These are phyloP conservation scores for Stictocephala bisonia DNA, from an alignment of 2,888 invertebrate genomes.

Conservation along the genomic window DNA sequence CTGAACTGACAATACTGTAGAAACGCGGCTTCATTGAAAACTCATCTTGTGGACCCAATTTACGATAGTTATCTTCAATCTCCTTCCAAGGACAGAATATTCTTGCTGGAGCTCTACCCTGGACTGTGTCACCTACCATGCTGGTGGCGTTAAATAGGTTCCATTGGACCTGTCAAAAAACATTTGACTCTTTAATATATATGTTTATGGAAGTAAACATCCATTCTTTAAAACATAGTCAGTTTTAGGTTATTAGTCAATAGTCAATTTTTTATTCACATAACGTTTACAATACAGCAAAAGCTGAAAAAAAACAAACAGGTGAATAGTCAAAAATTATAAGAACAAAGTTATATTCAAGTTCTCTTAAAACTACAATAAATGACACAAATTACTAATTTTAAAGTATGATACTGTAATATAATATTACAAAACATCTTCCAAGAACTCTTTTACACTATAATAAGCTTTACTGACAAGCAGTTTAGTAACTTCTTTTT, in stretches of 20 bases:
- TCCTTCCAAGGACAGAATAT: constrained; percentile 79
- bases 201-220: background rate
- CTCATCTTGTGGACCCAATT: constrained; percentile 71
- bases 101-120: constrained; percentile 70
- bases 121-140: constrained; percentile 71
- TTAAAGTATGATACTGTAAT: too few relatives aligned
- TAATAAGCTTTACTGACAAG: too few relatives aligned
- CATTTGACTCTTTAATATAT: background rate
- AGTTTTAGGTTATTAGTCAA: background rate
- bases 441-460: too few relatives aligned
- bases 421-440: too few relatives aligned
- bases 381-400: too few relatives aligned
- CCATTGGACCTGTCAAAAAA: constrained; percentile 74
- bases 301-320: too few relatives aligned
- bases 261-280: too few relatives aligned
- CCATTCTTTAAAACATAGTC: background rate
- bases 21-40: constrained; percentile 88
- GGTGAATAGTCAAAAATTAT: too few relatives aligned
- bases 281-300: too few relatives aligned
- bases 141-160: constrained; percentile 79
- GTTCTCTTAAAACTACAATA: too few relatives aligned
- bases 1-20: constrained; percentile 87
- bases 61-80: constrained; percentile 80
- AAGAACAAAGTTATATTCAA: too few relatives aligned
- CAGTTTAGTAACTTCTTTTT: too few relatives aligned